A percentile compares a stretch with the other conserved stretches of the same genome.
These are phyloP conservation scores for Dermochelys coriacea DNA, from an alignment of 2,797 vertebrate species.

Conservation along the genomic window DNA sequence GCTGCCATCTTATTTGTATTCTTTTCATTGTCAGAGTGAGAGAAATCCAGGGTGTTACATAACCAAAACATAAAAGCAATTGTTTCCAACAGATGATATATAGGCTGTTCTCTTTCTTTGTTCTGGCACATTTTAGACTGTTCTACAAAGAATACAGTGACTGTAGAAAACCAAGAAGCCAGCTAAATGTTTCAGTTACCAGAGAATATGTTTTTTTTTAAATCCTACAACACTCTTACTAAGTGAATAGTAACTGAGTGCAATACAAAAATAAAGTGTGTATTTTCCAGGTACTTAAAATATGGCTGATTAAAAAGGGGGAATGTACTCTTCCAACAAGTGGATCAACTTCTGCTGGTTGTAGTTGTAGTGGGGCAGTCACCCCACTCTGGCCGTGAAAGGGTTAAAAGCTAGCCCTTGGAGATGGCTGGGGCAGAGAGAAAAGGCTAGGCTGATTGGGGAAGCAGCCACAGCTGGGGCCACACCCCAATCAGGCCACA, in stretches of 20 bases:
- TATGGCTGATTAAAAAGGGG: too few relatives aligned
- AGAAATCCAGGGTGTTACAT: not conserved
- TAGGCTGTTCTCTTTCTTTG: not conserved
- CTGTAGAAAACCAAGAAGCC: not conserved
- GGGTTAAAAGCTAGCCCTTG: too few relatives aligned
- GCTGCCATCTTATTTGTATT: not conserved
- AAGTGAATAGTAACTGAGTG: not conserved
- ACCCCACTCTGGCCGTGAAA: too few relatives aligned
- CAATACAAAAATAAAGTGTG: not conserved
- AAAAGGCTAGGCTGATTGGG: too few relatives aligned
- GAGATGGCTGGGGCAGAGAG: too few relatives aligned
- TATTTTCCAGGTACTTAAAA: not conserved
- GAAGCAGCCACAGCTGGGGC: too few relatives aligned
- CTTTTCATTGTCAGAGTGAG: not conserved
- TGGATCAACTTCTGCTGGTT: too few relatives aligned
- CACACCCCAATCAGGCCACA: too few relatives aligned
- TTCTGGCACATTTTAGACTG: accelerated
- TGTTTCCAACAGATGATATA: not conserved
- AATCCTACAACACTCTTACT: not conserved
- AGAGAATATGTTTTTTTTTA: not conserved
- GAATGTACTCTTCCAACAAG: too few relatives aligned
- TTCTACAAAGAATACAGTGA: not conserved
- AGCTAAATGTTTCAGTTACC: not conserved
- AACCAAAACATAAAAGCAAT: not conserved
- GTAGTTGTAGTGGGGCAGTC: too few relatives aligned